phyloP scores from a whole-genome alignment of 1,140 invertebrate species.

The Microplitis mediator region DNA sequence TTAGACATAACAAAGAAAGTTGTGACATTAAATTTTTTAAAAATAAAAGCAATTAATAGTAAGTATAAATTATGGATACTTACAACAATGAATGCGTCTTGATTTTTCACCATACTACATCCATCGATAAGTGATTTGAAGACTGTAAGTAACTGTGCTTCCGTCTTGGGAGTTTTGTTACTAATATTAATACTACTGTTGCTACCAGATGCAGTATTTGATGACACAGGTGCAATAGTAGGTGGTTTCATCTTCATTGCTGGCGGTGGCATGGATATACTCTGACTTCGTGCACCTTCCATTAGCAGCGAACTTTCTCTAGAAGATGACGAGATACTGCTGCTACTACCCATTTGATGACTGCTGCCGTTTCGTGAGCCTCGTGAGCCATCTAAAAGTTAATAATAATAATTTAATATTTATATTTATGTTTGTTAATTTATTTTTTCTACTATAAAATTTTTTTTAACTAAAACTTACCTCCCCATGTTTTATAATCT shows the following conservation, averaged over 20 bases:
- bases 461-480: conserved; percentile 36
- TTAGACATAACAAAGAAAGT: background rate
- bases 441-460: background rate
- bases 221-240: conserved; percentile 30
- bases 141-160: conserved; percentile 44
- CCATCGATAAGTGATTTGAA: conserved; percentile 43
- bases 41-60: background rate
- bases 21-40: background rate
- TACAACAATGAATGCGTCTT: conserved; percentile 11
- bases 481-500: conserved; percentile 54
- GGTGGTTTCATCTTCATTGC: conserved; percentile 48
- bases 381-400: conserved; percentile 52
- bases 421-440: background rate
- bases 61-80: background rate
- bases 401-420: conserved; percentile 7
- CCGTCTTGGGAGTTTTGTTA: conserved; percentile 37
- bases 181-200: conserved; percentile 28
- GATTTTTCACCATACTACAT: conserved; percentile 40
- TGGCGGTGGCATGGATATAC: conserved; percentile 50
- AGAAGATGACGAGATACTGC: conserved; percentile 36
- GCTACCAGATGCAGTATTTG: conserved; percentile 9
- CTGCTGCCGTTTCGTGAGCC: conserved; percentile 64
- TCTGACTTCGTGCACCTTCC: conserved; percentile 49
- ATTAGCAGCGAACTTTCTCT: conserved; percentile 42
- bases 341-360: conserved; percentile 57